phyloP scores from a whole-genome alignment of 2,888 invertebrate genomes.

The Penaeus monodon region DNA sequence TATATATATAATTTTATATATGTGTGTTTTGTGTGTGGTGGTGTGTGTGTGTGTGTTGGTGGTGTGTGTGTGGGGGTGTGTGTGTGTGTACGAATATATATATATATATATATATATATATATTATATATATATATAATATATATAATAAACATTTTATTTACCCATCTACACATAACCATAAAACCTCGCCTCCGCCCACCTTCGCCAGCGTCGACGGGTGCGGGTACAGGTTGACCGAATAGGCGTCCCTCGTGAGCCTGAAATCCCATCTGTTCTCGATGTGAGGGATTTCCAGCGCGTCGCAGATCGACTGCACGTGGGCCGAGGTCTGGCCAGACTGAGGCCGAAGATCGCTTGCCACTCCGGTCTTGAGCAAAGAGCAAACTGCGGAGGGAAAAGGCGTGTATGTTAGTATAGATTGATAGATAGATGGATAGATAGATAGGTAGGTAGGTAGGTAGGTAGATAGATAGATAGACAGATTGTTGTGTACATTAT shows the following conservation, averaged over 20 bases:
- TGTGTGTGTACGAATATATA: too few species aligned
- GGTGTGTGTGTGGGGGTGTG: too few species aligned
- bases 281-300: slow-evolving; percentile 88
- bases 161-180: too few species aligned
- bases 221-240: slow-evolving; percentile 83
- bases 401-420: neutral
- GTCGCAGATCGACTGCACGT: slow-evolving; percentile 86
- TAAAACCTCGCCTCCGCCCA: slow-evolving; percentile 65
- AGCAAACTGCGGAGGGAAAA: slow-evolving; percentile 74
- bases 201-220: slow-evolving; percentile 76
- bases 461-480: neutral
- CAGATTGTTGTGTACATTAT: neutral
- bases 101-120: too few species aligned
- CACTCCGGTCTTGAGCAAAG: slow-evolving; percentile 78
- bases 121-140: too few species aligned
- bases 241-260: slow-evolving; percentile 69
- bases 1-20: too few species aligned
- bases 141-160: too few species aligned
- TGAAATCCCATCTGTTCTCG: slow-evolving; percentile 81
- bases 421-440: too few species aligned
- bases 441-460: too few species aligned
- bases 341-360: slow-evolving; percentile 88
- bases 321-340: slow-evolving; percentile 77
- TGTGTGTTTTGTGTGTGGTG: too few species aligned
- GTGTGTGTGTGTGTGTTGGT: too few species aligned